phyloP scores from a whole-genome alignment of 2,113 vertebrate genomes.

The Paradoxurus hermaphroditus region DNA sequence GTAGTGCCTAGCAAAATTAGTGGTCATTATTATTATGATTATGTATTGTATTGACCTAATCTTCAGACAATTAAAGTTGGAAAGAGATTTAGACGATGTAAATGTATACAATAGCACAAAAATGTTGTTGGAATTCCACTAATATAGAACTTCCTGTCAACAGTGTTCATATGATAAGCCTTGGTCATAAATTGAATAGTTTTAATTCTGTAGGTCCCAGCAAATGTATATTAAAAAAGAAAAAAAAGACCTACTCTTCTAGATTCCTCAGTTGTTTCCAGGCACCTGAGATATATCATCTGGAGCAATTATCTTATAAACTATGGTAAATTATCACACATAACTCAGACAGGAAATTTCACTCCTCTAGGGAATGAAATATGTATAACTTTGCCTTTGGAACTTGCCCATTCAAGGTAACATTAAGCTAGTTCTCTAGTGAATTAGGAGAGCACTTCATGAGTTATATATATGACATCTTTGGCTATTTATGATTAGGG shows the following conservation, averaged over 20 bases:
- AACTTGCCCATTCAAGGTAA: background rate
- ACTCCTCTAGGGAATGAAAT: background rate
- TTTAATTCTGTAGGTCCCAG: background rate
- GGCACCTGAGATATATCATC: background rate
- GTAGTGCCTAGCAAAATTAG: background rate
- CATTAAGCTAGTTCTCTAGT: background rate
- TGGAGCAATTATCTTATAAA: background rate
- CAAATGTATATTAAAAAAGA: background rate
- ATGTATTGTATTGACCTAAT: background rate
- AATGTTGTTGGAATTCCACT: background rate
- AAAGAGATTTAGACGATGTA: background rate
- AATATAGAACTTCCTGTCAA: background rate
- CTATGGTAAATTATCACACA: background rate
- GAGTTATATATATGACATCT: background rate
- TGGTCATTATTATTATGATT: background rate
- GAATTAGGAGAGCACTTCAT: background rate
- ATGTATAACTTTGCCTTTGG: background rate
- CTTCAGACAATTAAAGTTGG: background rate
- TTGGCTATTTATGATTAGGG: background rate
- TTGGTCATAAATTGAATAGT: background rate
- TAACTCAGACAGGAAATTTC: background rate
- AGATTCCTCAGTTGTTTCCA: background rate
- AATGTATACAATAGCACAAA: background rate
- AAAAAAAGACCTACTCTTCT: background rate
- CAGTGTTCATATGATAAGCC: background rate